phyloP scores from a whole-genome alignment of 2,797 vertebrate genomes.

The Rhynchotus rufescens region DNA sequence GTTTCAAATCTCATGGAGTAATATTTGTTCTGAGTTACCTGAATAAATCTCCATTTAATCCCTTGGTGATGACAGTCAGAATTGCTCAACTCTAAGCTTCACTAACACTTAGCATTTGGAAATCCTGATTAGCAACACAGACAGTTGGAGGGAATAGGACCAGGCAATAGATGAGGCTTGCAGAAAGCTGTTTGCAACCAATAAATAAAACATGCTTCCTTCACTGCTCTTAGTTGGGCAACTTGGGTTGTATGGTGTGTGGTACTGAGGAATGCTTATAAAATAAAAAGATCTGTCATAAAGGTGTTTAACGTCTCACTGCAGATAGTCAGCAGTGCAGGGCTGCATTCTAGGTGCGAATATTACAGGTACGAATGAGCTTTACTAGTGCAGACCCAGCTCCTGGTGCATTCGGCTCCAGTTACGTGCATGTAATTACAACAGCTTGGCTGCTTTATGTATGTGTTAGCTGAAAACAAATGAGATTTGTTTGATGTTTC shows the following conservation, averaged over 20 bases:
- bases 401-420: neutral
- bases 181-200: neutral
- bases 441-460: neutral
- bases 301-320: neutral
- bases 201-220: neutral
- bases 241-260: neutral
- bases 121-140: slow-evolving; percentile 24
- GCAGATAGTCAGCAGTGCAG: neutral
- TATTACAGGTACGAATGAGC: fast-evolving
- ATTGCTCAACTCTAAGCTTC: slow-evolving; percentile 14
- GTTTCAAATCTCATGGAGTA: neutral
- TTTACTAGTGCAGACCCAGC: neutral
- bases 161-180: neutral
- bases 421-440: neutral
- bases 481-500: slow-evolving; percentile 45
- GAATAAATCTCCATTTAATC: slow-evolving; percentile 55
- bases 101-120: slow-evolving; percentile 1
- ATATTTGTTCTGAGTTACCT: slow-evolving; percentile 47
- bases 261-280: neutral
- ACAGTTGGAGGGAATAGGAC: neutral
- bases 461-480: slow-evolving; percentile 30
- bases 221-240: neutral
- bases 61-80: slow-evolving; percentile 26
- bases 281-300: neutral
- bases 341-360: neutral